These are phyloP conservation scores for Cydia pomonella DNA, from an alignment of 1,140 invertebrate genomes.

Conservation along the genomic window DNA sequence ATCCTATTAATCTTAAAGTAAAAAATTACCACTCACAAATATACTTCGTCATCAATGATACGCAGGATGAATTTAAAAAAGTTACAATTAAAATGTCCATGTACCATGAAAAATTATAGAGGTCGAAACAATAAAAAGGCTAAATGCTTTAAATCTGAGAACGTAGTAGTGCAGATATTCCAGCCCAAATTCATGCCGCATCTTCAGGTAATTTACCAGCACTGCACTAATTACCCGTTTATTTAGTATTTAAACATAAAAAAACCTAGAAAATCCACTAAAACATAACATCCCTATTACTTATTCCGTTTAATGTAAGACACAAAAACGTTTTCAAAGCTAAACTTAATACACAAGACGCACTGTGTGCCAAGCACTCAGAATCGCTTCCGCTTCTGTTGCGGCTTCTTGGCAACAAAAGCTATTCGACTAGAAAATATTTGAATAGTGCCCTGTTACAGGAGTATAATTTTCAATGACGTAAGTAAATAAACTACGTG, in stretches of 20 bases:
- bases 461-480: not conserved
- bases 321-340: conserved; percentile 13
- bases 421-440: conserved; percentile 16
- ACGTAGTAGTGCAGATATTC: too few relatives aligned
- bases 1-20: too few relatives aligned
- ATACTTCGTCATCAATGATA: too few relatives aligned
- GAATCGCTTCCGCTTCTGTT: not conserved
- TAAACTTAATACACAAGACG: not conserved
- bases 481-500: not conserved
- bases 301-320: conserved; percentile 28
- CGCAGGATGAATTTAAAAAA: too few relatives aligned
- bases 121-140: too few relatives aligned
- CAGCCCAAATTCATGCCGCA: too few relatives aligned
- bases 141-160: too few relatives aligned
- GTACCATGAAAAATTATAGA: too few relatives aligned
- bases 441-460: not conserved
- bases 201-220: too few relatives aligned
- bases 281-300: conserved; percentile 32
- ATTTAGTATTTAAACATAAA: not conserved
- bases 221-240: not conserved
- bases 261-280: not conserved
- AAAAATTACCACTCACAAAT: too few relatives aligned
- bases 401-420: not conserved
- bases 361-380: not conserved
- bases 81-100: too few relatives aligned